Evolutionary conservation across 2,797 vertebrate species (phyloP).

Genomic region (Sebastes nivosus): DNA sequence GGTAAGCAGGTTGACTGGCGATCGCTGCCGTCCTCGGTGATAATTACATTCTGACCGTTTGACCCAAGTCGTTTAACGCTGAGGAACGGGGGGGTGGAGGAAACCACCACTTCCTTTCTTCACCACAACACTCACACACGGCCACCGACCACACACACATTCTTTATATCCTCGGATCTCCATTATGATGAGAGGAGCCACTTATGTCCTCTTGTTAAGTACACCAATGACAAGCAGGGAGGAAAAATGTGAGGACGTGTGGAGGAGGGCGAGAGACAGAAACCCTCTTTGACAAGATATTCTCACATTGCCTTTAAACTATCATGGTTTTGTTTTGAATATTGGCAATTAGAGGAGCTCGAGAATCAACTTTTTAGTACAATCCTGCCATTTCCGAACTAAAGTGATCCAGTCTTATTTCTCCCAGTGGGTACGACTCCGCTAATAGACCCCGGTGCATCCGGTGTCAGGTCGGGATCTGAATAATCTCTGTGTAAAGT

Average conservation of each 20-base stretch:
- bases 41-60: conserved; percentile 81
- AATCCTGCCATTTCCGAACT: conserved; percentile 56
- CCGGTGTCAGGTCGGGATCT: conserved; percentile 79
- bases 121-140: conserved; percentile 26
- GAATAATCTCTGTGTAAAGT: conserved; percentile 79
- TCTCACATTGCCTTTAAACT: conserved; percentile 44
- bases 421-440: conserved; percentile 61
- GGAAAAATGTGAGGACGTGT: not conserved
- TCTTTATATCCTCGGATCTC: conserved; percentile 65
- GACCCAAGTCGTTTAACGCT: conserved; percentile 73
- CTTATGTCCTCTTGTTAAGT: conserved; percentile 72
- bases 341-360: conserved; percentile 68
- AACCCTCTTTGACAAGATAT: conserved; percentile 42
- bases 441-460: conserved; percentile 79
- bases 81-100: conserved; percentile 3
- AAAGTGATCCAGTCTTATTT: conserved; percentile 63
- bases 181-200: conserved; percentile 72
- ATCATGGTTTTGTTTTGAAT: conserved; percentile 61
- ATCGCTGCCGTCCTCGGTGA: conserved; percentile 60
- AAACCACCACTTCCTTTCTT: conserved; percentile 65
- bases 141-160: conserved; percentile 39
- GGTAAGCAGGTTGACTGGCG: conserved; percentile 74
- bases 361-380: conserved; percentile 51
- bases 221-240: conserved; percentile 56
- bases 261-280: conserved; percentile 19